phyloP scores from a whole-genome alignment of 2,113 vertebrate genomes.

The Centrocercus urophasianus region DNA sequence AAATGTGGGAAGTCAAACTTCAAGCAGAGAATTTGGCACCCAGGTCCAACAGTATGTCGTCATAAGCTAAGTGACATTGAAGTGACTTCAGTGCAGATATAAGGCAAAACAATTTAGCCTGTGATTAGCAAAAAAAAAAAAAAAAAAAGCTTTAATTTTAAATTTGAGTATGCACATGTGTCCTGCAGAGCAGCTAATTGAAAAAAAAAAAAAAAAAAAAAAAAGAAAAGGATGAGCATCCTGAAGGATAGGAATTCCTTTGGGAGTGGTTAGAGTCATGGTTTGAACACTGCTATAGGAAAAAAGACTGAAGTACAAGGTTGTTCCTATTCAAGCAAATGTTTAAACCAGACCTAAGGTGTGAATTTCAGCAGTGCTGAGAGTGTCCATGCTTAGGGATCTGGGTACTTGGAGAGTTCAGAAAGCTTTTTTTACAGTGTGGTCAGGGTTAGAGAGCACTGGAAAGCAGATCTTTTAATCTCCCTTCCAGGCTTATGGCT shows the following conservation, averaged over 20 bases:
- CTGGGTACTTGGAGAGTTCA: neutral
- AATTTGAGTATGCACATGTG: neutral
- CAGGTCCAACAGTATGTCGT: neutral
- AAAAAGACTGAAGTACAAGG: neutral
- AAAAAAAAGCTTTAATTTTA: neutral
- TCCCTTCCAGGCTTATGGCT: neutral
- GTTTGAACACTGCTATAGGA: neutral
- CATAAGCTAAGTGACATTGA: neutral
- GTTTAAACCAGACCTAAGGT: neutral
- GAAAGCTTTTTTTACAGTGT: neutral
- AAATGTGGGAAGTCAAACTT: neutral
- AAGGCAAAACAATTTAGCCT: neutral
- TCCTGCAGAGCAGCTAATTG: neutral
- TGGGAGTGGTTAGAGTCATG: neutral
- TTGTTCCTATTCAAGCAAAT: neutral
- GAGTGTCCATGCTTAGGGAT: neutral
- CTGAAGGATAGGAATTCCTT: neutral
- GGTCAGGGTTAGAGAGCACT: accelerated
- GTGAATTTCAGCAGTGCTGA: neutral
- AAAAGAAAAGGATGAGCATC: neutral
- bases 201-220: neutral
- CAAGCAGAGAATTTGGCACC: neutral
- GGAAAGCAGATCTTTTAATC: neutral
- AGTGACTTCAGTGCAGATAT: neutral
- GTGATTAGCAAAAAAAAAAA: neutral